A percentile compares a stretch with the other conserved stretches of the same genome.
Conservation (phyloP, 1,140 invertebrate species). For the Cecropterus lyciades region DNA sequence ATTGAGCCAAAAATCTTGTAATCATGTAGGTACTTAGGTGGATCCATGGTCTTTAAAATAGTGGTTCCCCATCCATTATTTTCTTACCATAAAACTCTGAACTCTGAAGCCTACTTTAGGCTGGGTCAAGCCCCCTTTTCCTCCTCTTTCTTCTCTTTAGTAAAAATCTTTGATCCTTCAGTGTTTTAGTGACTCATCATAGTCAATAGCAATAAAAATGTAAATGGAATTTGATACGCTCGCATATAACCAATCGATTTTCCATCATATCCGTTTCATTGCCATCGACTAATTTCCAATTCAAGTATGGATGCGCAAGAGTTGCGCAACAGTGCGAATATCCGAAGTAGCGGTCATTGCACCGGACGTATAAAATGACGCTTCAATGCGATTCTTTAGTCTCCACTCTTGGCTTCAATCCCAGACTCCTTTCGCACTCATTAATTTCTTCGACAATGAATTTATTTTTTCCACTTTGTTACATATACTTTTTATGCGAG, state of each 20-base stretch:
- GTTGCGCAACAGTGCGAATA: constrained; percentile 50
- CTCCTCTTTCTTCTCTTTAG: too few relatives aligned
- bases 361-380: constrained; percentile 46
- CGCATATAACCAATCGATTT: constrained; percentile 21
- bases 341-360: constrained; percentile 46
- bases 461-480: background rate
- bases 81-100: too few relatives aligned
- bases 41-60: too few relatives aligned
- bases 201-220: constrained; percentile 9
- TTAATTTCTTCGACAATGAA: constrained; percentile 1
- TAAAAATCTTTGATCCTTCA: too few relatives aligned
- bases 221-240: constrained; percentile 2
- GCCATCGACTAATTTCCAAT: constrained; percentile 33
- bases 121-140: too few relatives aligned
- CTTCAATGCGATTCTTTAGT: constrained; percentile 42
- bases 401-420: constrained; percentile 41
- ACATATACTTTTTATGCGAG: background rate
- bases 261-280: constrained; percentile 25
- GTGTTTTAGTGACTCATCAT: constrained; percentile 8
- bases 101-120: too few relatives aligned
- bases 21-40: too few relatives aligned
- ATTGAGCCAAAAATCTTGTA: too few relatives aligned
- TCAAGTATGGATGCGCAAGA: constrained; percentile 37
- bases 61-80: too few relatives aligned
- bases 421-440: constrained; percentile 10